Evolutionary conservation across 2,113 vertebrate genomes (phyloP).

Genomic region (Octodon degus): DNA sequence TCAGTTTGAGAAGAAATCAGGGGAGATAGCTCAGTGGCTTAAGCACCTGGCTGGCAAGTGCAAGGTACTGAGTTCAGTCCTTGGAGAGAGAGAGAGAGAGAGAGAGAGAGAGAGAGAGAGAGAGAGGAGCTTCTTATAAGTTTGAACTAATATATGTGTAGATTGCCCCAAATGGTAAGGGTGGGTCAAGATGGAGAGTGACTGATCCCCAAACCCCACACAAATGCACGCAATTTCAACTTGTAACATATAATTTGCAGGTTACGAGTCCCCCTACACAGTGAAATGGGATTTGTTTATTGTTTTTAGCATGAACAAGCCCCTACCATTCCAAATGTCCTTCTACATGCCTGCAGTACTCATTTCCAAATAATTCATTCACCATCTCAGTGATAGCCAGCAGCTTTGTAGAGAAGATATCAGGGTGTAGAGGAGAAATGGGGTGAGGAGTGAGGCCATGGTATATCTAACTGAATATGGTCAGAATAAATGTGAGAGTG

Average conservation of each 20-base stretch:
- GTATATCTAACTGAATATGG: not conserved
- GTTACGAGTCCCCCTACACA: not conserved
- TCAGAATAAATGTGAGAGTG: conserved; percentile 24
- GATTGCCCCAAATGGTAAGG: not conserved
- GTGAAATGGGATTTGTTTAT: not conserved
- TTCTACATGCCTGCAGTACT: not conserved
- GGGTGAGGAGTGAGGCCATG: too few species aligned
- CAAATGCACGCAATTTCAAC: not conserved
- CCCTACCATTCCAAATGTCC: conserved; percentile 22
- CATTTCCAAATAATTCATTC: conserved; percentile 44
- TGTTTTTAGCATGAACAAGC: not conserved
- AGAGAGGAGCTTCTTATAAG: not conserved
- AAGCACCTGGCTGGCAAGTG: too few species aligned
- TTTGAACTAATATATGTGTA: not conserved
- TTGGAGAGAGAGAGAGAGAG: too few species aligned
- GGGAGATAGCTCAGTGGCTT: too few species aligned
- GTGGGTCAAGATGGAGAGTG: not conserved
- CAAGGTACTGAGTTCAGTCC: too few species aligned
- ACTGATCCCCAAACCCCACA: not conserved
- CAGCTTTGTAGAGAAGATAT: not conserved
- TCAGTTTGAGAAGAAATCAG: not conserved
- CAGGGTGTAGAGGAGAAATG: not conserved
- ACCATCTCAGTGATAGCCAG: not conserved
- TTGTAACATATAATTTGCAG: not conserved
- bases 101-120: too few species aligned